Percentiles rank a stretch among this genome's conserved stretches.
Conservation (phyloP, 2,797 vertebrate species). For the Sebastiscus tertius region DNA sequence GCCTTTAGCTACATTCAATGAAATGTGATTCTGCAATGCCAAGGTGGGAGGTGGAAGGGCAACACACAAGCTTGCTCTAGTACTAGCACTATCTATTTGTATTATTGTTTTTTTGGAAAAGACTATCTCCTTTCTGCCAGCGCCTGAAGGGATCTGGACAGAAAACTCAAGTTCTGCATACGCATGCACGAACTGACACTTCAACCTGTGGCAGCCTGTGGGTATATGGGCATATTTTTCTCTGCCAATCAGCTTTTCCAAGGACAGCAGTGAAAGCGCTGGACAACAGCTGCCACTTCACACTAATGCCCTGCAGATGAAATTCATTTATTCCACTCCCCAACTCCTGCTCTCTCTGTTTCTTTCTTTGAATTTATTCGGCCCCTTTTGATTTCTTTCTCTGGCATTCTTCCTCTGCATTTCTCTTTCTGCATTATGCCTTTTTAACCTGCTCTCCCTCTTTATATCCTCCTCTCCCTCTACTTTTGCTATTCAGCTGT, state of each 20-base stretch:
- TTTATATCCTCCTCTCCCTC: slow-evolving; percentile 1
- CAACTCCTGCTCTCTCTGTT: slow-evolving; percentile 20
- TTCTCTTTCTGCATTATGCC: slow-evolving; percentile 32
- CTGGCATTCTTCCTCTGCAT: slow-evolving; percentile 2
- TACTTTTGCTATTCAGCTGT: slow-evolving; percentile 58
- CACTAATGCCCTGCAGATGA: slow-evolving; percentile 57
- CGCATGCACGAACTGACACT: slow-evolving; percentile 17
- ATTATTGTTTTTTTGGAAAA: slow-evolving; percentile 16
- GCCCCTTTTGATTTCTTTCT: slow-evolving; percentile 44
- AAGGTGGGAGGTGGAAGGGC: not conserved
- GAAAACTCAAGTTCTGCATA: slow-evolving; percentile 15
- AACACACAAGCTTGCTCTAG: not conserved
- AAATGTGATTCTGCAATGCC: not conserved
- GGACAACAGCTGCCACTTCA: slow-evolving; percentile 66
- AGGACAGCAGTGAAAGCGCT: slow-evolving; percentile 27
- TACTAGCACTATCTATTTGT: not conserved
- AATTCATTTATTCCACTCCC: slow-evolving; percentile 67
- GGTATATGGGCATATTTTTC: slow-evolving; percentile 22
- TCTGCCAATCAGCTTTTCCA: slow-evolving; percentile 43
- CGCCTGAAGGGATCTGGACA: slow-evolving; percentile 33
- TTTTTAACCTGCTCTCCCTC: slow-evolving; percentile 45
- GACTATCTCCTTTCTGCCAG: not conserved
- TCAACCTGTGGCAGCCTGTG: slow-evolving; percentile 28
- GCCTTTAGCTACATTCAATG: not conserved
- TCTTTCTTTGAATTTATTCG: slow-evolving; percentile 43